These are phyloP conservation scores for Megaptera novaeangliae DNA, from an alignment of 2,113 vertebrate species.

Conservation along the genomic window DNA sequence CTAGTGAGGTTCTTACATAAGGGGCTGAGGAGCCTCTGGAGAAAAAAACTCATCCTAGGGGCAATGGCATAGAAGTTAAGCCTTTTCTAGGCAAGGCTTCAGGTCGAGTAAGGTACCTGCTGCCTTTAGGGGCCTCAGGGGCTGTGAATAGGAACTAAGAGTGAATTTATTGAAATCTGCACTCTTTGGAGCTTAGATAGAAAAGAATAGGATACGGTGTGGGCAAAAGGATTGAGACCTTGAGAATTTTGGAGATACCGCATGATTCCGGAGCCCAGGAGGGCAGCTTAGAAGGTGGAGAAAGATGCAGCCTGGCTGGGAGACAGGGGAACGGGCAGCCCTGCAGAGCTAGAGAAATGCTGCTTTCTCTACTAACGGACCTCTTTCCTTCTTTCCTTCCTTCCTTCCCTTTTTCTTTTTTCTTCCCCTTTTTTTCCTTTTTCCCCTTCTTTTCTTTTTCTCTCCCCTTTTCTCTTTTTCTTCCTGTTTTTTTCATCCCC, in stretches of 20 bases:
- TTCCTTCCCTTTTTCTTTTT: rapidly evolving
- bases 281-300: background rate
- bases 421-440: rapidly evolving
- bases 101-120: background rate
- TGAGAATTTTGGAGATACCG: background rate
- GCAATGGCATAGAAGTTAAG: background rate
- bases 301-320: background rate
- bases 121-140: background rate
- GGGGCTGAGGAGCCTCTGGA: background rate
- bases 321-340: background rate
- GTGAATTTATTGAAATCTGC: background rate
- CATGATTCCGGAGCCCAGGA: background rate
- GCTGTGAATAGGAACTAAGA: background rate
- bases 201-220: background rate
- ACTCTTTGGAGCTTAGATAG: background rate
- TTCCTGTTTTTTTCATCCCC: no score
- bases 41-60: background rate
- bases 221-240: background rate
- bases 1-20: background rate
- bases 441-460: no score
- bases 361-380: background rate
- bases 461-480: no score
- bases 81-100: background rate
- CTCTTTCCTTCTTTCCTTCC: rapidly evolving
- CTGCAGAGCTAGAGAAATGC: background rate